A percentile compares a stretch with the other conserved stretches of the same genome.
Conservation (phyloP, 2,113 vertebrate genomes). For the Saimiri boliviensis region DNA sequence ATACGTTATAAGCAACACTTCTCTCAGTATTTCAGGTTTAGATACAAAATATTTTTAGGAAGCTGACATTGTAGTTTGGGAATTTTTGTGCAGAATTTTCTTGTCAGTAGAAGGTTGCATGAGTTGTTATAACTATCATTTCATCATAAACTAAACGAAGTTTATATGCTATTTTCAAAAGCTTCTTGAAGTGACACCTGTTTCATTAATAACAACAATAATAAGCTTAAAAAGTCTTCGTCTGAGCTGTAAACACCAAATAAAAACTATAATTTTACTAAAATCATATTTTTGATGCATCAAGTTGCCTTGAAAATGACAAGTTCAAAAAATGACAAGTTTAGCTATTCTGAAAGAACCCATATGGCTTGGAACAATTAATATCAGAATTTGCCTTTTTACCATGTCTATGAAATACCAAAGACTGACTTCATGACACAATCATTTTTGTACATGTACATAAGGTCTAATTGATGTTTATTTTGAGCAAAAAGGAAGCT, state of each 20-base stretch:
- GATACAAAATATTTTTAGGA: constrained; percentile 76
- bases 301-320: constrained; percentile 68
- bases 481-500: constrained; percentile 70
- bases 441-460: constrained; percentile 72
- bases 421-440: constrained; percentile 71
- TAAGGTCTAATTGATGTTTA: constrained; percentile 77
- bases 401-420: constrained; percentile 80
- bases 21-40: constrained; percentile 71
- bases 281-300: constrained; percentile 79
- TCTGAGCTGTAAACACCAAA: constrained; percentile 81
- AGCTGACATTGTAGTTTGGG: constrained; percentile 78
- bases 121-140: constrained; percentile 77
- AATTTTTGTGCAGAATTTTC: constrained; percentile 81
- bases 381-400: constrained; percentile 73
- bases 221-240: constrained; percentile 74
- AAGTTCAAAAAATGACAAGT: constrained; percentile 71
- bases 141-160: constrained; percentile 79
- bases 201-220: constrained; percentile 80
- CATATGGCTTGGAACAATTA: constrained; percentile 64
- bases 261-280: constrained; percentile 82
- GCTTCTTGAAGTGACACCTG: constrained; percentile 81
- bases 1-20: constrained; percentile 78
- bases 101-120: constrained; percentile 75
- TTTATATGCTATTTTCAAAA: constrained; percentile 81
- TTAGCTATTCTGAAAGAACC: constrained; percentile 80